Conservation (phyloP, 37 sponge, comb jelly and placozoan species). For the Axinella damicornis region DNA sequence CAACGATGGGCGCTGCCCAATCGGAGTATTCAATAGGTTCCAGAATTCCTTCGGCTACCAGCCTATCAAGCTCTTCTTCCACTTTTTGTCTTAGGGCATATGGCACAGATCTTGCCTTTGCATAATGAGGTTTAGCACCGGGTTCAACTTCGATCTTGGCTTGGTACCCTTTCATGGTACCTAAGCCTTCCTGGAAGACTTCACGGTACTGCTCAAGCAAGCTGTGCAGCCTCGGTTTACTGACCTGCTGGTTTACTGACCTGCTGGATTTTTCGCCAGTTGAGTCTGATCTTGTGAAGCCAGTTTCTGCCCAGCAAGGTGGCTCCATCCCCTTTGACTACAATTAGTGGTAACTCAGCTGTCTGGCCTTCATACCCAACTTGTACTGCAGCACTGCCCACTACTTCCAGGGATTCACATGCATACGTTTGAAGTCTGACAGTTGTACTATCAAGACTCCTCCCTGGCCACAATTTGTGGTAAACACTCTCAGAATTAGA, state of each 20-base stretch:
- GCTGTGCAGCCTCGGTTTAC: too few species aligned
- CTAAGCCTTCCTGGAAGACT: constrained; percentile 10
- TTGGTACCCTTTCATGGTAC: not conserved
- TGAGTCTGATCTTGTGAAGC: too few species aligned
- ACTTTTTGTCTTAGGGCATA: constrained; percentile 1
- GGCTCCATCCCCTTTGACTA: too few species aligned
- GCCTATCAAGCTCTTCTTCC: constrained; percentile 4
- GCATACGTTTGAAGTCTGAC: not conserved
- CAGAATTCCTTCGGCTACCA: constrained; percentile 11
- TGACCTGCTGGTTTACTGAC: too few species aligned
- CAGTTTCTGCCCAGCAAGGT: too few species aligned
- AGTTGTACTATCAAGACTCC: not conserved
- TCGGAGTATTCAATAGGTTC: constrained; percentile 15
- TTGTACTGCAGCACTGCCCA: not conserved
- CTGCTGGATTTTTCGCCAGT: too few species aligned
- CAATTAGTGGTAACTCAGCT: too few species aligned
- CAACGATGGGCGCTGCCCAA: constrained; percentile 32
- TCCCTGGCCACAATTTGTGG: not conserved
- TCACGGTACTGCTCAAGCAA: not conserved
- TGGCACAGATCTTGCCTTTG: constrained; percentile 17
- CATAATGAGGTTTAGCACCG: not conserved
- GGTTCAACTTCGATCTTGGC: constrained; percentile 19
- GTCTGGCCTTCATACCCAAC: too few species aligned
- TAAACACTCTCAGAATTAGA: not conserved
- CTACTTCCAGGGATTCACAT: not conserved